Base-by-base conservation (phyloP, 2,888 invertebrate genomes). In the Thereva nobilitata region DNA sequence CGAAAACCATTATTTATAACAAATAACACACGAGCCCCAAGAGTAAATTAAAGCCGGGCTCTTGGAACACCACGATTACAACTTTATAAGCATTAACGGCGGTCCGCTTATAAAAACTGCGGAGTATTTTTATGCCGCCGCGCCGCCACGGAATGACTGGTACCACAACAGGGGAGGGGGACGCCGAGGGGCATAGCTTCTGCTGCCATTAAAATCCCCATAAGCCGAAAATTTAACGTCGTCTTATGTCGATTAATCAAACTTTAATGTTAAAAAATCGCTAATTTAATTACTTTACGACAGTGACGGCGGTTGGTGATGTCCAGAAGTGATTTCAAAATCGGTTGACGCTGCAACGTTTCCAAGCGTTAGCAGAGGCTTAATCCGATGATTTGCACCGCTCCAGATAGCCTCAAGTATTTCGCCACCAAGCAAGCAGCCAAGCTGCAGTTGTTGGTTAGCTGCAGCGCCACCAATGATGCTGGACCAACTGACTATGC, bases 181-280 rank as follows among this genome's bases (percentile, higher is more conserved):
- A 3, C 5, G 38, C 4, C 34, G 42, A 50, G 52, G 12, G 42
- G 42, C 2, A 5, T 7, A n/a, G 5, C 34, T 23, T 9, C 54
- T 45, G 37, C 12, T 10, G 49, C 50, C 37, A 57, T 38, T 34
- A 50, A 56, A 66, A 66, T 66, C 41, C n/a, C 42, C 50, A 35
- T 67, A 67, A 67, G 67, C 64, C 52, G 57, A 66, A 67, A 67
- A 64, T 67, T 67, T 67, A 64, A 67, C 41, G 67, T 64, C 64
- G 64, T 64, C 64, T 67, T 67, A 67, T 64, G 67, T 67, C 64
- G 64, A 67, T 67, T 67, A 67, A 67, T 67, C 67, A 67, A 64
- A 64, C n/a, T 67, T 67, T 67, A 64, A 67, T 64, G 45, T 50
- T 64, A 41, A 9, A 67, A 64, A 67, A 67, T 67, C 67, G 64